These are phyloP conservation scores for Syngnathus floridae DNA, from an alignment of 2,113 vertebrate species.

Conservation along the genomic window DNA sequence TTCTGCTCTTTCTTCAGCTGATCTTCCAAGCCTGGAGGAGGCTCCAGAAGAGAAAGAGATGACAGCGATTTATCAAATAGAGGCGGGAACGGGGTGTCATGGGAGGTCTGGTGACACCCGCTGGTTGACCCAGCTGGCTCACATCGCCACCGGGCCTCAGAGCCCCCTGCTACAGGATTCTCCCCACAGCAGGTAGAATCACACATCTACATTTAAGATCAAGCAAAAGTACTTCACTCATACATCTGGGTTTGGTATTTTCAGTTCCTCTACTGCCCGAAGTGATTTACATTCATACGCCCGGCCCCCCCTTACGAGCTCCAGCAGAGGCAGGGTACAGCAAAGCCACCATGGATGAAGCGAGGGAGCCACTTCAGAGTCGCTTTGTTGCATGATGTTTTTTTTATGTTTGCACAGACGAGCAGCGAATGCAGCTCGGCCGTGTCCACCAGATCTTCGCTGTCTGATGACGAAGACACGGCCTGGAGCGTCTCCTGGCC, in stretches of 20 bases:
- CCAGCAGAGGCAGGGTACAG: conserved; percentile 70
- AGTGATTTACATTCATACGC: conserved; percentile 98
- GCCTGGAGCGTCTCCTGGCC: conserved; percentile 97
- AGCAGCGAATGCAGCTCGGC: conserved; percentile 89
- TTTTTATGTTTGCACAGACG: conserved; percentile 58
- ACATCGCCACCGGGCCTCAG: conserved; percentile 59
- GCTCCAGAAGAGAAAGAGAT: conserved; percentile 81
- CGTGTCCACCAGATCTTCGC: conserved; percentile 83
- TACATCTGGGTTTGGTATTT: conserved; percentile 15
- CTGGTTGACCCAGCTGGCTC: conserved; percentile 58
- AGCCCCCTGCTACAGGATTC: conserved; percentile 50
- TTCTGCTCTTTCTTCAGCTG: conserved; percentile 68
- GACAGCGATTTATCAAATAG: conserved; percentile 79
- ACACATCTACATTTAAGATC: neutral
- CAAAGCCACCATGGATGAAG: neutral
- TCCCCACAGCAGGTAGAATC: conserved; percentile 28
- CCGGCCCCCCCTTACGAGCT: conserved; percentile 77
- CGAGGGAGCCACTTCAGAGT: neutral
- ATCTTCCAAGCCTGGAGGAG: conserved; percentile 92
- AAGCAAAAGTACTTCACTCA: neutral
- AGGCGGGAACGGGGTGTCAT: conserved; percentile 63
- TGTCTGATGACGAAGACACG: conserved; percentile 92
- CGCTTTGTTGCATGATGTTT: neutral
- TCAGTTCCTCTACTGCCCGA: conserved; percentile 84
- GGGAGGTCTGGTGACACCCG: conserved; percentile 35